phyloP scores from a whole-genome alignment of 2,797 vertebrate species.

The Catamblyrhynchus diadema region DNA sequence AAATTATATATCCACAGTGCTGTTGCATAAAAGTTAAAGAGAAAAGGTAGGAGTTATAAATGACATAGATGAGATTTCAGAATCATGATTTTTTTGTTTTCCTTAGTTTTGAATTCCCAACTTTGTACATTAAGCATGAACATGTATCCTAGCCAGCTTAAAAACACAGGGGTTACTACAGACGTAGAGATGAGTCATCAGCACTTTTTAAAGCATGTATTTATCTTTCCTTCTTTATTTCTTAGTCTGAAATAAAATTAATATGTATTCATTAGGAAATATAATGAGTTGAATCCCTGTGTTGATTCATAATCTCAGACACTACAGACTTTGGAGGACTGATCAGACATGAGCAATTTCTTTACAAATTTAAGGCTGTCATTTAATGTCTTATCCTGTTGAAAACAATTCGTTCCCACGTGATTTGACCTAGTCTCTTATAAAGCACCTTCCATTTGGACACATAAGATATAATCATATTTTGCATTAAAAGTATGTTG shows the following conservation, averaged over 20 bases:
- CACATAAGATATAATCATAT: neutral
- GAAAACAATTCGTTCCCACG: neutral
- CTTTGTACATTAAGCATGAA: neutral
- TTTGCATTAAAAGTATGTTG: neutral
- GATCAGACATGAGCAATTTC: neutral
- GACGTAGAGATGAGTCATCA: neutral
- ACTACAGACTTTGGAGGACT: neutral
- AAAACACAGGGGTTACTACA: neutral
- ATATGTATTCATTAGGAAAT: neutral
- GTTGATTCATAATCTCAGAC: neutral
- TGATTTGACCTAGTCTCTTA: neutral
- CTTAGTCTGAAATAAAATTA: neutral
- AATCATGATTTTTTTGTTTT: neutral
- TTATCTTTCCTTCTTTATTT: neutral
- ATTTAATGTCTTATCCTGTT: neutral
- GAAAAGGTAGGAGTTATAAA: neutral
- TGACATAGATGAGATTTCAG: neutral
- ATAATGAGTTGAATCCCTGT: neutral
- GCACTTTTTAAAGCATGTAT: neutral
- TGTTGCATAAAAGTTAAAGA: neutral
- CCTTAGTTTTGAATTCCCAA: neutral
- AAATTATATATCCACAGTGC: neutral
- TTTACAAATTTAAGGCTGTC: neutral
- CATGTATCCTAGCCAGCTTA: neutral
- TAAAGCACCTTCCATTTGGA: neutral